Evolutionary conservation across 2,888 invertebrate species (phyloP), one percentile per base, ranked within the genome.

Genomic region (Agriotes lineatus): DNA sequence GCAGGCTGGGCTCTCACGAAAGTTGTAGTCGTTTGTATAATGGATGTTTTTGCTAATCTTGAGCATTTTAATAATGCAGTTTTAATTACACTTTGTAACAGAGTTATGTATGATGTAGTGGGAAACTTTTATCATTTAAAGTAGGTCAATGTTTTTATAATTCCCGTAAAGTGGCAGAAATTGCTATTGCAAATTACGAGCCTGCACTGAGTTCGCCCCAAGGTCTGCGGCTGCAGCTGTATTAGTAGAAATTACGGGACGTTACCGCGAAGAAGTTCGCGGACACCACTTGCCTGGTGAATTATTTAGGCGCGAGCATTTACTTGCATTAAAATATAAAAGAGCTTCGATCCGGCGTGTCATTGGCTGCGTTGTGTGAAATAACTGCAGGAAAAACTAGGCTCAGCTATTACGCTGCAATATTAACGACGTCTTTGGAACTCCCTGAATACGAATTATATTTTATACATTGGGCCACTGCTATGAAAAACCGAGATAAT

Each of bases 101-200:
- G 25, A 63, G 58, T 67, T 61, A 60, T 20, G 39, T 25, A 25
- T 45, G 44, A 61, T 67, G 67, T 63, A 67, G 70, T 63, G 44
- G 22, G 30, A 70, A 70, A 70, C 62, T 67, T 70, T 70, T 65
- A 65, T 65, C 64, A 61, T 69, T 69, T 69, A 65, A 69, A 69
- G 35, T 65, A 44, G 65, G 69, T 63, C 62, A 59, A 58, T 54
- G 62, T 63, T 68, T 68, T 68, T 64, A 37, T 60, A 60, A 52
- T 66, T 66, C 56, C 30, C 30, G 14, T 37, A 52, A 50, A 57
- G 61, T 52, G 39, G 52, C 22, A 52, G 20, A 25, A 20, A 45
- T 42, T 9, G 30, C 30, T 52, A 65, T 37, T 65, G 57, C 39
- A 58, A 65, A 65, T 58, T 57, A 64, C 57, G 58, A 58, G 57